A percentile compares a stretch with the other conserved stretches of the same genome.
phyloP scores from a whole-genome alignment of 1,140 invertebrate genomes.

The Panonychus citri region DNA sequence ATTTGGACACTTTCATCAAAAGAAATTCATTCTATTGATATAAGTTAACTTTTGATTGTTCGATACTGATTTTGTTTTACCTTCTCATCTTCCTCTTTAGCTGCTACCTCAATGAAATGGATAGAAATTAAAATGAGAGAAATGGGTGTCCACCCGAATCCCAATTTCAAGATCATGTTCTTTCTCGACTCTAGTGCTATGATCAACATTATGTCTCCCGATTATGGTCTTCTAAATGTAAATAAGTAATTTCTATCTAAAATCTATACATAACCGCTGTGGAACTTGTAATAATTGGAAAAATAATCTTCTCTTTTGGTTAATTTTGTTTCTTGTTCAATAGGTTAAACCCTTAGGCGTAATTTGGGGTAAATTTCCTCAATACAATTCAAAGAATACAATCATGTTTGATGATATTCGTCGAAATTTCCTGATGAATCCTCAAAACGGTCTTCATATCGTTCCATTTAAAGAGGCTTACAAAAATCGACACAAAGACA shows the following conservation, averaged over 20 bases:
- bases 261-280: background rate
- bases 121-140: slow-evolving; percentile 92
- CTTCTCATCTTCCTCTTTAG: slow-evolving; percentile 38
- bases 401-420: slow-evolving; percentile 98
- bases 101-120: slow-evolving; percentile 93
- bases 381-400: slow-evolving; percentile 70
- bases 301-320: background rate
- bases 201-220: slow-evolving; percentile 71
- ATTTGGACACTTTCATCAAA: slow-evolving; percentile 35
- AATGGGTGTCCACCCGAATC: slow-evolving; percentile 53
- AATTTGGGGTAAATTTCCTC: slow-evolving; percentile 82
- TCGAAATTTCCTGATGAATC: slow-evolving; percentile 93
- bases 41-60: background rate
- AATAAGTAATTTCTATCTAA: slow-evolving; percentile 16
- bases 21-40: slow-evolving; percentile 21
- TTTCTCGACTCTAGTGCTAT: slow-evolving; percentile 73
- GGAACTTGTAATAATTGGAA: background rate
- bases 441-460: slow-evolving; percentile 68
- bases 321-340: slow-evolving; percentile 10
- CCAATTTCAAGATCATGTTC: slow-evolving; percentile 76
- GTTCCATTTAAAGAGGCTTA: slow-evolving; percentile 71
- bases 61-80: background rate
- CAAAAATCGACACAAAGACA: slow-evolving; percentile 55
- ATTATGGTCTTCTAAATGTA: slow-evolving; percentile 73
- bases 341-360: slow-evolving; percentile 84